Evolutionary conservation across 2,113 vertebrate genomes (phyloP).

Genomic region (Saguinus imperator): DNA sequence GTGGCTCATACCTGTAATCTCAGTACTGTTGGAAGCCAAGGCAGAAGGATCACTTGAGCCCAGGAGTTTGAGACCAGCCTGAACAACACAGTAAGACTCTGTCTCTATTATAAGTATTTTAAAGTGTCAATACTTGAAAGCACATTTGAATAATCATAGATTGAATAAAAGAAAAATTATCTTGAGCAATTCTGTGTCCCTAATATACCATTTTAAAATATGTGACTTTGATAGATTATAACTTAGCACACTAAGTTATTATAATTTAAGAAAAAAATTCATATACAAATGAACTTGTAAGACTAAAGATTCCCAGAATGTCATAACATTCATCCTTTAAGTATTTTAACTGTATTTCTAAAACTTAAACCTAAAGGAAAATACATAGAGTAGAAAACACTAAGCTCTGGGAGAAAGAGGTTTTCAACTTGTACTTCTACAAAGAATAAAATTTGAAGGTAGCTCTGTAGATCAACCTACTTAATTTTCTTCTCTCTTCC

Average conservation of each 20-base stretch:
- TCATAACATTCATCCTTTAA: not conserved
- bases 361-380: not conserved
- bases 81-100: too few relatives aligned
- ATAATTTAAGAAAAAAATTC: not conserved
- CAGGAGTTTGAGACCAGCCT: too few relatives aligned
- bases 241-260: not conserved
- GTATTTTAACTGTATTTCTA: not conserved
- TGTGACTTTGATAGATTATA: not conserved
- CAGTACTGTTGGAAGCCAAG: too few relatives aligned
- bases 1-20: too few relatives aligned
- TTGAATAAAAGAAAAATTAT: not conserved
- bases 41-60: too few relatives aligned
- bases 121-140: not conserved
- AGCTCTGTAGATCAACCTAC: slow-evolving; percentile 74
- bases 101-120: not conserved
- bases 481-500: slow-evolving; percentile 73
- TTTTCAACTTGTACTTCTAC: slow-evolving; percentile 28
- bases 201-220: not conserved
- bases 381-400: not conserved
- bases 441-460: slow-evolving; percentile 74
- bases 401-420: not conserved
- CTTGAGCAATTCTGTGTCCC: not conserved
- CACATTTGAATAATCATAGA: not conserved
- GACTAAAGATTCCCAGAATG: not conserved
- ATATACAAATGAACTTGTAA: not conserved